Evolutionary conservation across 2,797 vertebrate genomes (phyloP).

Genomic region (Pteropus rufus): DNA sequence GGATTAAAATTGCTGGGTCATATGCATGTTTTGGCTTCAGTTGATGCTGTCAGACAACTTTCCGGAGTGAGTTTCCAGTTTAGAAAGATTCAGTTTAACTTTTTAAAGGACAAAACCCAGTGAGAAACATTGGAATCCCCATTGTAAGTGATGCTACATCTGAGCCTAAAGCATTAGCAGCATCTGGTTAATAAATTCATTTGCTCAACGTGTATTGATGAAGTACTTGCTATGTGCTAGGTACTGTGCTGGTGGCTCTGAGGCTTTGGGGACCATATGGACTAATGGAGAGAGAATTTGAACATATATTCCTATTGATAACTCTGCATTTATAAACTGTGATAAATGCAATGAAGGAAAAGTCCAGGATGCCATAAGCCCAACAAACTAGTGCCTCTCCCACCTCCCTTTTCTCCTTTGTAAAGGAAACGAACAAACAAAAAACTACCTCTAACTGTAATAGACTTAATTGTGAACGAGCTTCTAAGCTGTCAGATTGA

Average conservation of each 20-base stretch:
- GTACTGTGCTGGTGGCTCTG: neutral
- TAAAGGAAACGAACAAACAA: neutral
- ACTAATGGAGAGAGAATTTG: neutral
- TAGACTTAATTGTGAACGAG: conserved; percentile 81
- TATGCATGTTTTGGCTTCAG: neutral
- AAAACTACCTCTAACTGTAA: conserved; percentile 68
- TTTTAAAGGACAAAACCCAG: neutral
- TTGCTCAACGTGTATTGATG: neutral
- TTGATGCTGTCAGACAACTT: neutral
- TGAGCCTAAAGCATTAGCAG: neutral
- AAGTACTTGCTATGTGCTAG: neutral
- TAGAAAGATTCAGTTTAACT: neutral
- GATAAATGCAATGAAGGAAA: neutral
- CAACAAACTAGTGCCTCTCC: neutral
- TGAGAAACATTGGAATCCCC: neutral
- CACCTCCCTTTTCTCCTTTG: neutral
- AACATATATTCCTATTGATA: neutral
- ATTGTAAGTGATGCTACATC: neutral
- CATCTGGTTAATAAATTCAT: neutral
- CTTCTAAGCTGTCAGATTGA: conserved; percentile 80
- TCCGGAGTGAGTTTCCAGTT: neutral
- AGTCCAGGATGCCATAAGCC: neutral
- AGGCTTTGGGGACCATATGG: neutral
- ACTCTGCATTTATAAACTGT: conserved; percentile 15
- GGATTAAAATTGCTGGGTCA: neutral